Conservation (phyloP, 2,113 vertebrate genomes). For the Sakesphorus luctuosus region DNA sequence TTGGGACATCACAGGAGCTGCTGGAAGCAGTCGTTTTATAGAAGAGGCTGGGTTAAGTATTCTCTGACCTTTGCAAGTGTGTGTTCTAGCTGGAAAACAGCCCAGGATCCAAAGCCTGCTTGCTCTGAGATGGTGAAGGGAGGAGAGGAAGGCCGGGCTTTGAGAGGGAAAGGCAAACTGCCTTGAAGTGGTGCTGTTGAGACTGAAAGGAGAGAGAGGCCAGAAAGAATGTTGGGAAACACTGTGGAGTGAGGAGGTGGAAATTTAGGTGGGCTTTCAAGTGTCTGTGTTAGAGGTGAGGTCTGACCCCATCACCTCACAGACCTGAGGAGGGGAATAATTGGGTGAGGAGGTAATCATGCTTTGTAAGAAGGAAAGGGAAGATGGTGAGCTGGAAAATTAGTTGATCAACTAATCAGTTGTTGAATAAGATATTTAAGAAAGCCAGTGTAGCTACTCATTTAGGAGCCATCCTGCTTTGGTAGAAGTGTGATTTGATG, state of each 20-base stretch:
- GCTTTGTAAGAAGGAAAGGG: neutral
- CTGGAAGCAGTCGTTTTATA: accelerated
- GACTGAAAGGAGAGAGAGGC: neutral
- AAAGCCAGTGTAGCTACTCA: neutral
- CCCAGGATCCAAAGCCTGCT: neutral
- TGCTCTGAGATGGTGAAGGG: neutral
- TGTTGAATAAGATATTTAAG: neutral
- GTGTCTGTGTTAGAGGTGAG: neutral
- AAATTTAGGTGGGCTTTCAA: neutral
- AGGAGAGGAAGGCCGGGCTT: neutral
- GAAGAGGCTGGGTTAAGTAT: neutral
- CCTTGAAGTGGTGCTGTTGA: neutral
- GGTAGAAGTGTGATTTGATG: neutral
- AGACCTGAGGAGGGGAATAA: neutral
- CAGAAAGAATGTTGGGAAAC: neutral
- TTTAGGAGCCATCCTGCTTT: neutral
- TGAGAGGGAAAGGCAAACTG: neutral
- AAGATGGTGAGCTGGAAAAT: neutral
- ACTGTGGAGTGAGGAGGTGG: neutral
- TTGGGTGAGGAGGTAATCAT: neutral
- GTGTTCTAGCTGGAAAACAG: neutral
- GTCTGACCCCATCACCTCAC: neutral
- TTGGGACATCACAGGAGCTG: neutral
- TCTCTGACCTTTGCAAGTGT: neutral
- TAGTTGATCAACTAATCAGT: neutral